Conservation (phyloP, 2,888 invertebrate genomes). For the Liodrosophila aerea region DNA sequence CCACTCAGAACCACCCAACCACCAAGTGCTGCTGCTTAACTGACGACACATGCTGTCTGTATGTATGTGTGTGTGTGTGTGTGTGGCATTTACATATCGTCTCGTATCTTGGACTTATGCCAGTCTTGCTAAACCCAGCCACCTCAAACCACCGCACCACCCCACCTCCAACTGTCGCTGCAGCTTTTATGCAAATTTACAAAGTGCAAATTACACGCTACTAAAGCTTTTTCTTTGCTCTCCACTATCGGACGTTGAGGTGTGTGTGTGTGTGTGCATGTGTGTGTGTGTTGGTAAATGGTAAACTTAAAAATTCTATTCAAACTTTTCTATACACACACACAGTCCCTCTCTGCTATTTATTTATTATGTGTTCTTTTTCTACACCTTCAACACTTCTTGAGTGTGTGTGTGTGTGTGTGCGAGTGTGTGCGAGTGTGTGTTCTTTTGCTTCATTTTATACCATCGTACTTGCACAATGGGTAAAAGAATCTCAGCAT, state of each 20-base stretch:
- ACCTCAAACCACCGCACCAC: not conserved
- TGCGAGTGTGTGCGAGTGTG: too few relatives aligned
- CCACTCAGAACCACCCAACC: too few relatives aligned
- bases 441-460: constrained; percentile 8
- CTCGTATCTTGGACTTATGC: constrained; percentile 75
- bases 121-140: constrained; percentile 38
- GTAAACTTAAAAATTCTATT: constrained; percentile 79
- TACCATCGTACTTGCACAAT: constrained; percentile 36
- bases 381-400: not conserved
- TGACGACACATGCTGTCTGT: constrained; percentile 66
- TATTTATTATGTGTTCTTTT: constrained; percentile 61
- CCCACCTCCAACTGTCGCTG: constrained; percentile 28
- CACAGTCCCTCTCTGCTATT: constrained; percentile 40
- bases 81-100: constrained; percentile 75
- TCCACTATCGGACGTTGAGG: constrained; percentile 46
- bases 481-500: constrained; percentile 35
- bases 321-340: constrained; percentile 61
- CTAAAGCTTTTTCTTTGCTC: constrained; percentile 71
- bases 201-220: constrained; percentile 80
- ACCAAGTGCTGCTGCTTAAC: constrained; percentile 34
- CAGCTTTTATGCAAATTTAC: constrained; percentile 79
- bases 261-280: constrained; percentile 24
- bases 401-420: too few relatives aligned
- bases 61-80: constrained; percentile 15
- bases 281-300: constrained; percentile 64